Conservation (phyloP, 2,797 vertebrate genomes). For the Okamejei kenojei region DNA sequence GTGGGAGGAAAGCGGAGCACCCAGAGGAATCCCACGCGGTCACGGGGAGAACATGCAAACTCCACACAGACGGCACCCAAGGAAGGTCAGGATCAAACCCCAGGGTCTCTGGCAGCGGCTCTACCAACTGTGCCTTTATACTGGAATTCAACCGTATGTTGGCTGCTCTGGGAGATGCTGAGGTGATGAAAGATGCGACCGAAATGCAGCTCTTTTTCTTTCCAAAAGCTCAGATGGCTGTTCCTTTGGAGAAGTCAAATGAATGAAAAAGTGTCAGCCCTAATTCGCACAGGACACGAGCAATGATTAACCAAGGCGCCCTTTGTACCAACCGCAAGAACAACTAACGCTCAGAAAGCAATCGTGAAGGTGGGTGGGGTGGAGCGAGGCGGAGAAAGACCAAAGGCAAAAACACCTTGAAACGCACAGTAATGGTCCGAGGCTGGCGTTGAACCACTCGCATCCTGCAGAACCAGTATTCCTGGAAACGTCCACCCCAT, state of each 20-base stretch:
- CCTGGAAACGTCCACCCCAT: not conserved
- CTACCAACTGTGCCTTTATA: no score
- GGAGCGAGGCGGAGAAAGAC: not conserved
- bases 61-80: no score
- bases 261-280: not conserved
- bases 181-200: not conserved
- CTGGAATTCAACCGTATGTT: not conserved
- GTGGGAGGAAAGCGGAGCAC: no score
- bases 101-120: no score
- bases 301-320: not conserved
- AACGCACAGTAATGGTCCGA: not conserved
- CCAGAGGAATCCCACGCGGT: no score
- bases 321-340: not conserved
- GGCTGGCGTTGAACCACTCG: not conserved
- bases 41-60: no score
- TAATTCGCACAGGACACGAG: not conserved
- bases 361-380: no score
- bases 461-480: conserved; percentile 13
- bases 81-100: no score
- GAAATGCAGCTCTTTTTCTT: not conserved
- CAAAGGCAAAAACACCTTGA: not conserved
- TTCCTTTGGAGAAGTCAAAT: not conserved
- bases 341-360: not conserved
- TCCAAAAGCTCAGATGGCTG: not conserved
- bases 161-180: not conserved